Evolutionary conservation across 1,140 invertebrate genomes (phyloP), one percentile per base, ranked within the genome.

Genomic region (Drosophila melanogaster): DNA sequence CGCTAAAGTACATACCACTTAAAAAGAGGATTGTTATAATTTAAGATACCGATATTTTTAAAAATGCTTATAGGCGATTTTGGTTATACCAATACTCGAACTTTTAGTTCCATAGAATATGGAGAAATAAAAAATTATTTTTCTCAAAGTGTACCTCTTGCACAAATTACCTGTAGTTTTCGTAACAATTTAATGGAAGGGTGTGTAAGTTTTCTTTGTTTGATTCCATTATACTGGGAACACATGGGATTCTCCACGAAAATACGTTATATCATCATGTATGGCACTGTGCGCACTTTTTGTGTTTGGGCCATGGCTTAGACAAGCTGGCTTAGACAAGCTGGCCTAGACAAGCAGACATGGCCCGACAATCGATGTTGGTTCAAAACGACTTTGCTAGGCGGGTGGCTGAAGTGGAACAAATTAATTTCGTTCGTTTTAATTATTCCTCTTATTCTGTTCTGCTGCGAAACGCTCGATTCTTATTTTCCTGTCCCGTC

Each of bases 361-460:
- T 41, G 47, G 22, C 55, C 55, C 40, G 56, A 69, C 61, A 79
- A 77, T 59, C 61, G 46, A 75, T 37, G 57, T 56, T 40, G 69
- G 46, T 33, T 7, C 35, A 41, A 72, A 75, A 64, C 41, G 72
- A 69, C 84, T 79, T 89, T 89, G 84, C 89, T 77, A 89, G 84
- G 79, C 79, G 79, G 84, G 79, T 87, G 79, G 79, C 83, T 87
- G 79, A 83, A 87, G 84, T 87, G 84, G 84, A 87, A 87, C 84
- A 87, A 87, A 87, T 87, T 89, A 87, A 89, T 89, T 87, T 87
- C 66, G 58, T 89, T 87, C 67, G 41, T 83, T 79, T 89, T 83
- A 79, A 83, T 86, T 79, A 75, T 85, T 77, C 41, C 30, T 44
- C 37, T 60, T 55, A 40, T 44, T 35, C 26, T 26, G 7, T 10